A percentile compares a stretch with the other conserved stretches of the same genome.
Conservation (phyloP, 2,888 invertebrate genomes). For the Nineta flava region DNA sequence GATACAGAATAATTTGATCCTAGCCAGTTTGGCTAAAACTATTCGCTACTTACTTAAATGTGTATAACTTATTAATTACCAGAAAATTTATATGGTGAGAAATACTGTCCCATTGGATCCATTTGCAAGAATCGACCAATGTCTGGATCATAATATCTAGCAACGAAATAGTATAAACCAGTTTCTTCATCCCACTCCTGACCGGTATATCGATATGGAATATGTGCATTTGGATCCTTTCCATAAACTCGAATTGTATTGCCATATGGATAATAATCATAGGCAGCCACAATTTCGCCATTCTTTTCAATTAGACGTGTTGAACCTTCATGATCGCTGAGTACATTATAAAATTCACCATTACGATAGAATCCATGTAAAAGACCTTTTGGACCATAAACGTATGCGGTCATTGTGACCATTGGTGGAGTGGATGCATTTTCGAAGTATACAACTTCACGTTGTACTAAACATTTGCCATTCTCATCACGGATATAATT, state of each 20-base stretch:
- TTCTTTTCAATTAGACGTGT: conserved; percentile 11
- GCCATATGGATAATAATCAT: conserved; percentile 16
- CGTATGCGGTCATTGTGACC: background rate
- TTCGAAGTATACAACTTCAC: background rate
- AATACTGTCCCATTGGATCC: conserved; percentile 13
- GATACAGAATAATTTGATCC: no score
- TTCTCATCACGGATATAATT: background rate
- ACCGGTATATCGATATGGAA: conserved; percentile 13
- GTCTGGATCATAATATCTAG: conserved; percentile 14
- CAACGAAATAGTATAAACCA: conserved; percentile 15
- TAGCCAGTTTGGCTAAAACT: no score
- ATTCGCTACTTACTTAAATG: no score
- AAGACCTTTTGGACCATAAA: background rate
- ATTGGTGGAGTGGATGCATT: background rate
- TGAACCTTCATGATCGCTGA: conserved; percentile 15
- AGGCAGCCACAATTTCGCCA: conserved; percentile 14
- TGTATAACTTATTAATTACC: no score
- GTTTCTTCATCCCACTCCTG: conserved; percentile 16
- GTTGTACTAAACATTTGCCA: background rate
- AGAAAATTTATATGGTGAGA: conserved; percentile 15
- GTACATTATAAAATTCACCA: conserved; percentile 9
- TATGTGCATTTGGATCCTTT: conserved; percentile 6
- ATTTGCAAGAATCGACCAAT: conserved; percentile 14
- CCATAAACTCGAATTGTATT: conserved; percentile 11
- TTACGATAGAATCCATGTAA: background rate